Percentiles rank a stretch among this genome's conserved stretches.
Conservation (phyloP, 2,888 invertebrate species). For the Hedya salicella region DNA sequence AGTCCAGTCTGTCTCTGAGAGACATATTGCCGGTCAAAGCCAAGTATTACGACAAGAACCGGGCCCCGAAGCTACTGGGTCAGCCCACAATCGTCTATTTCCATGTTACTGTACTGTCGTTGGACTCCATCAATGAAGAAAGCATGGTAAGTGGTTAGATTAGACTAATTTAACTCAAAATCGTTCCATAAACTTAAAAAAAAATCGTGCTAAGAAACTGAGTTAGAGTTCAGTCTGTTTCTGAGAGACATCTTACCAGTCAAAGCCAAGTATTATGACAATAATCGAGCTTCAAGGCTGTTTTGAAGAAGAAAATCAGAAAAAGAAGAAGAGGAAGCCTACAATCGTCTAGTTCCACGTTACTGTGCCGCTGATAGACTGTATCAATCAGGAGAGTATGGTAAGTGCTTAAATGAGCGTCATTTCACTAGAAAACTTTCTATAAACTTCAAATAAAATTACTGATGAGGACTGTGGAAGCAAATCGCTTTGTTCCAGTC, state of each 20-base stretch:
- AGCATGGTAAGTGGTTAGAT: slow-evolving; percentile 92
- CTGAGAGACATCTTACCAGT: slow-evolving; percentile 93
- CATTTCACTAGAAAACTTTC: too few species aligned
- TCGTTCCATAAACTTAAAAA: too few species aligned
- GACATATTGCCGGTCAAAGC: slow-evolving; percentile 94
- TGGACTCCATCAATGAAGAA: slow-evolving; percentile 98
- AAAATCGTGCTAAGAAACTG: slow-evolving; percentile 79
- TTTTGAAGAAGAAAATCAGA: too few species aligned
- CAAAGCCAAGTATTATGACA: slow-evolving; percentile 94
- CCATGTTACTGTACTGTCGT: slow-evolving; percentile 94
- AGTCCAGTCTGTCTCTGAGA: slow-evolving; percentile 88
- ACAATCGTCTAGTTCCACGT: slow-evolving; percentile 96
- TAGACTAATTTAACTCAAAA: too few species aligned
- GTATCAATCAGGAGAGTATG: slow-evolving; percentile 98
- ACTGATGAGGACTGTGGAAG: too few species aligned
- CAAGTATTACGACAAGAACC: slow-evolving; percentile 95
- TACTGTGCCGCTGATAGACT: slow-evolving; percentile 95
- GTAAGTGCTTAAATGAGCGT: slow-evolving; percentile 84
- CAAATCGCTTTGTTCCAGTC: too few species aligned
- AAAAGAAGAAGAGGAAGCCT: slow-evolving; percentile 93
- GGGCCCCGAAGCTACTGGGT: slow-evolving; percentile 93
- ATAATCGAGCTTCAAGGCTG: slow-evolving; percentile 94
- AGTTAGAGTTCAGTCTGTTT: slow-evolving; percentile 85
- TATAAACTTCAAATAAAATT: too few species aligned
- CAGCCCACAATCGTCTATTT: slow-evolving; percentile 96